Conservation (phyloP, 1,140 invertebrate genomes). For the Zaprionus camerounensis region DNA sequence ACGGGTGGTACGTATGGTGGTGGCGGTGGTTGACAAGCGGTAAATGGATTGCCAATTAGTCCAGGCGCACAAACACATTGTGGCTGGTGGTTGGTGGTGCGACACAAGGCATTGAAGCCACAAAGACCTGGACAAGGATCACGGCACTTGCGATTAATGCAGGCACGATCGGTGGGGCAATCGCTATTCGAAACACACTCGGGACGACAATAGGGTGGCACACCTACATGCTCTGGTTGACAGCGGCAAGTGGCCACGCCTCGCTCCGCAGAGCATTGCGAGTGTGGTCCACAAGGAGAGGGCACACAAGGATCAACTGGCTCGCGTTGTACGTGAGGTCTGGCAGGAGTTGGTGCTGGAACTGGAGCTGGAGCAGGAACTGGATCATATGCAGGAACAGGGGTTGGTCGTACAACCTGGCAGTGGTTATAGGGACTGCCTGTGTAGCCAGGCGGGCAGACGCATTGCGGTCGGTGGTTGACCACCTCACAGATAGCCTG, state of each 20-base stretch:
- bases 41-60: constrained; percentile 91
- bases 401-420: constrained; percentile 86
- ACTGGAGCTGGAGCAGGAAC: constrained; percentile 81
- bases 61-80: constrained; percentile 89
- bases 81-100: constrained; percentile 87
- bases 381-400: constrained; percentile 84
- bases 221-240: constrained; percentile 87
- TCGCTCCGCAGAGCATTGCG: constrained; percentile 87
- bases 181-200: constrained; percentile 88
- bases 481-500: constrained; percentile 92
- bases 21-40: constrained; percentile 85
- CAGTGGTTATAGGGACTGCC: constrained; percentile 90
- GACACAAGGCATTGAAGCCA: constrained; percentile 88
- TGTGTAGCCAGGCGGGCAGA: constrained; percentile 88
- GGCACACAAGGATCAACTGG: constrained; percentile 88
- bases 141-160: constrained; percentile 88
- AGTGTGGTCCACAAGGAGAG: constrained; percentile 91
- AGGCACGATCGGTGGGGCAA: constrained; percentile 88
- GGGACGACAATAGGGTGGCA: constrained; percentile 88
- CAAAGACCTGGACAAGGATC: constrained; percentile 87
- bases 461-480: constrained; percentile 93
- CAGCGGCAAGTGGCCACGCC: constrained; percentile 89
- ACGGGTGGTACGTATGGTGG: constrained; percentile 64
- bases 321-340: constrained; percentile 87
- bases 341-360: constrained; percentile 84